A percentile compares a stretch with the other conserved stretches of the same genome.
Evolutionary conservation across 1,140 invertebrate genomes (phyloP).

Genomic region (Philotrypesis tridentata): DNA sequence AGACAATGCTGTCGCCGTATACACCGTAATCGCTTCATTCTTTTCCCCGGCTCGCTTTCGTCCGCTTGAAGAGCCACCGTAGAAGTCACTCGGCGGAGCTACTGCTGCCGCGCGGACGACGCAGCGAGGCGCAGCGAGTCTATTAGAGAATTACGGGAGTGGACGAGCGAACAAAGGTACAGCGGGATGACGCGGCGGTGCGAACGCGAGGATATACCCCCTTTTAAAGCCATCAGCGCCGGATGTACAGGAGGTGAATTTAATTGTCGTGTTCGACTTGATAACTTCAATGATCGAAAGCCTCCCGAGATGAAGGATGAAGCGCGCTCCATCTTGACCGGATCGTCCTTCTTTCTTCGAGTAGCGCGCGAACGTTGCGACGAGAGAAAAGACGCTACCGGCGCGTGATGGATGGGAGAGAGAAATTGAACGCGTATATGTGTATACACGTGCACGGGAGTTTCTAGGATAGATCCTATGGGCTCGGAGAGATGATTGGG

Average conservation of each 20-base stretch:
- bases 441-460: not conserved
- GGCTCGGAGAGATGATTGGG: not conserved
- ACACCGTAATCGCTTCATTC: not conserved
- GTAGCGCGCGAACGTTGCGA: not conserved
- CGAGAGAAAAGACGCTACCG: not conserved
- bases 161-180: not conserved
- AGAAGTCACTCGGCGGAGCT: no score
- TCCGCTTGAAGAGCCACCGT: no score
- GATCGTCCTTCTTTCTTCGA: not conserved
- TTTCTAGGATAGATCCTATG: not conserved
- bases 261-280: not conserved
- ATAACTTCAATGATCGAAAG: slow-evolving; percentile 3
- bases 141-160: not conserved
- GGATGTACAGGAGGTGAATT: not conserved
- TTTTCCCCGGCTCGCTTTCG: not conserved
- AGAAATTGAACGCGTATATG: not conserved
- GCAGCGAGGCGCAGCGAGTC: no score
- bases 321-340: not conserved
- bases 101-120: no score
- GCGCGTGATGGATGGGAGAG: not conserved
- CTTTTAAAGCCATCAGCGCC: not conserved
- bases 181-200: no score
- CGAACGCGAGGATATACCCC: not conserved
- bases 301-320: no score
- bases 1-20: no score